Evolutionary conservation across 2,113 vertebrate genomes (phyloP), one percentile per base, ranked within the genome.

Genomic region (Podarcis muralis): DNA sequence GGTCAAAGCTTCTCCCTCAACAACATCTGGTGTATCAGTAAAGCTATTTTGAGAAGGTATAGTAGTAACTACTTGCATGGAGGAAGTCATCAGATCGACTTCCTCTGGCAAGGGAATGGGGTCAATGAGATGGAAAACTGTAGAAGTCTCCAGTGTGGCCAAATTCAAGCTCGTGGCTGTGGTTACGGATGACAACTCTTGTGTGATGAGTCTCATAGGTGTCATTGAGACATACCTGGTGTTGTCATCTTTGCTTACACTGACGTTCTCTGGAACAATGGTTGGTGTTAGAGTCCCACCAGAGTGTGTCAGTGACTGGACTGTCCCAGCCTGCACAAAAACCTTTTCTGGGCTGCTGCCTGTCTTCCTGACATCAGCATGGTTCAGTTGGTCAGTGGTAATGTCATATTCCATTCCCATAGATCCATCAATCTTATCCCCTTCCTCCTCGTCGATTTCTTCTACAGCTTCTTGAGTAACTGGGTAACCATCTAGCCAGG

Each of bases 401-500:
- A 75, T 12, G 0, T 95, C 92, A 0, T 97, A 96, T 27, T 95
- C 96, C 57, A 90, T 91, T 78, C 96, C 97, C 89, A 97, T 96
- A 0, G 98, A 98, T 3, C 94, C 93, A 59, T 94, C 96, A 18
- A 93, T 91, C 85, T 96, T 97, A 85, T 96, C 95, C 0, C 69
- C 94, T 30, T 93, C 93, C 62, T 95, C 95, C 6, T 78, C 85
- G 78, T 96, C 94, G 0, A 90, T 92, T 53, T 95, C 97, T 71
- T 94, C 96, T 76, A 91, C 93, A 23, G 95, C 92, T 62, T 97
- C 97, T 1, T 96, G 96, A 0, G 95, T 96, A 77, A 99, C 97
- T 13, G 98, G 98, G 89, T 99, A 98, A 81, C 98, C 98, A 1
- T 99, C 98, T 71, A 99, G 87, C 98, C 98, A 99, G 0, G 98